Conservation (phyloP, 1,140 invertebrate genomes). For the Leptinotarsa lineolata region DNA sequence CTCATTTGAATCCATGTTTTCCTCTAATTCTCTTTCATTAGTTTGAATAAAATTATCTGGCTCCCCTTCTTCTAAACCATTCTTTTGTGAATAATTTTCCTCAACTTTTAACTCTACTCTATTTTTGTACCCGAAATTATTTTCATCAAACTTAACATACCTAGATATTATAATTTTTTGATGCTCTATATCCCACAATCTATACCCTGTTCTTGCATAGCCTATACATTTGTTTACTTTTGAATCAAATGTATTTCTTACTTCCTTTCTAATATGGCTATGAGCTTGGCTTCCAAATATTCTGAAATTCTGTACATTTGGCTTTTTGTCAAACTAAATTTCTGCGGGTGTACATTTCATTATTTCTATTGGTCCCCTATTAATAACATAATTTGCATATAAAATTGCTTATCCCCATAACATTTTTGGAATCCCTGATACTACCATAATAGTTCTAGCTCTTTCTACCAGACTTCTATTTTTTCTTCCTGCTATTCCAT, state of each 20-base stretch:
- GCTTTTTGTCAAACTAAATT: constrained; percentile 34
- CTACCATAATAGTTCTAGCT: constrained; percentile 46
- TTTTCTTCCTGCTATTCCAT: constrained; percentile 19
- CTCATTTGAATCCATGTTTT: too few species aligned
- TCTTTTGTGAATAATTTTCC: too few species aligned
- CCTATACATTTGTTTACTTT: constrained; percentile 42
- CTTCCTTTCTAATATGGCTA: constrained; percentile 44
- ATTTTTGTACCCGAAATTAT: constrained; percentile 2
- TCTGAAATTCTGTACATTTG: constrained; percentile 44
- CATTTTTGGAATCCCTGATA: constrained; percentile 42
- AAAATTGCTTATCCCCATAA: constrained; percentile 54
- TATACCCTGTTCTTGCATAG: constrained; percentile 28
- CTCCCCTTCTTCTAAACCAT: too few species aligned
- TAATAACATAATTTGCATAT: constrained; percentile 25
- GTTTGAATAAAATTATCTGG: too few species aligned
- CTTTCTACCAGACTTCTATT: constrained; percentile 24
- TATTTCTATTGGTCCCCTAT: constrained; percentile 14
- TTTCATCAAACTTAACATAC: too few species aligned
- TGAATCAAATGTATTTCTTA: constrained; percentile 39
- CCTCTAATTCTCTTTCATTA: too few species aligned
- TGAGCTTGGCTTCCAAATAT: constrained; percentile 47
- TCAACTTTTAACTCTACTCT: too few species aligned
- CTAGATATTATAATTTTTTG: constrained; percentile 30
- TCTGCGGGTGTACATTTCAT: constrained; percentile 23
- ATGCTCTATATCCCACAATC: constrained; percentile 32